A percentile compares a stretch with the other conserved stretches of the same genome.
Conservation (phyloP, 2,888 invertebrate genomes). For the Chrysotoxum bicinctum region DNA sequence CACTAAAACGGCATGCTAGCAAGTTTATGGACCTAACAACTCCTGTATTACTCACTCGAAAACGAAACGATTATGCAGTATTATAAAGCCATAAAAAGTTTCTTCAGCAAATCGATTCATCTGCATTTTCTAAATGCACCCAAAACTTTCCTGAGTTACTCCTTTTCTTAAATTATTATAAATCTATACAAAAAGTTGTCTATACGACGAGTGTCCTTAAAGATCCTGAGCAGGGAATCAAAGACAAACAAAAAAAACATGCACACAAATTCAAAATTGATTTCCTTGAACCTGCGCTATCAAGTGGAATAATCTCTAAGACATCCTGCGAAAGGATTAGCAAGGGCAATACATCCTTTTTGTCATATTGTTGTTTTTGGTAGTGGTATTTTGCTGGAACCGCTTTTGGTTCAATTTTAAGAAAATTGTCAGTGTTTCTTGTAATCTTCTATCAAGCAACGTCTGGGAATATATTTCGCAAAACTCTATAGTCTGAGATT, state of each 20-base stretch:
- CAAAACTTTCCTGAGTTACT: background rate
- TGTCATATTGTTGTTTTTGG: background rate
- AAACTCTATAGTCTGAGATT: background rate
- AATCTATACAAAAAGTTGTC: background rate
- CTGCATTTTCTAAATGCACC: background rate
- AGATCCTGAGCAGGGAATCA: background rate
- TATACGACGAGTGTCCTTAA: background rate
- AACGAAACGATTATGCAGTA: slow-evolving; percentile 3
- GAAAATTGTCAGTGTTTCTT: slow-evolving; percentile 12
- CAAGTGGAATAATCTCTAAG: slow-evolving; percentile 56
- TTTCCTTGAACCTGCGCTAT: slow-evolving; percentile 44
- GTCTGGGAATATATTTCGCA: background rate
- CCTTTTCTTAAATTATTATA: background rate
- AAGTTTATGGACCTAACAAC: no score
- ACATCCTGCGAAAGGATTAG: slow-evolving; percentile 59
- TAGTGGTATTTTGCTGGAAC: background rate
- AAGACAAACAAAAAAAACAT: slow-evolving; percentile 12
- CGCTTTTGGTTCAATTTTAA: slow-evolving; percentile 6
- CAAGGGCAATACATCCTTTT: slow-evolving; percentile 6
- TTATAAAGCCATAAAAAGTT: background rate
- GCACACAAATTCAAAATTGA: slow-evolving; percentile 54
- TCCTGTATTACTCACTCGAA: background rate
- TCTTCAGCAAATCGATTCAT: background rate
- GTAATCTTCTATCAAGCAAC: background rate
- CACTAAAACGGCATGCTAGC: no score